A percentile compares a stretch with the other conserved stretches of the same genome.
Conservation (phyloP, 1,140 invertebrate species). For the Cardiocondyla obscurior region DNA sequence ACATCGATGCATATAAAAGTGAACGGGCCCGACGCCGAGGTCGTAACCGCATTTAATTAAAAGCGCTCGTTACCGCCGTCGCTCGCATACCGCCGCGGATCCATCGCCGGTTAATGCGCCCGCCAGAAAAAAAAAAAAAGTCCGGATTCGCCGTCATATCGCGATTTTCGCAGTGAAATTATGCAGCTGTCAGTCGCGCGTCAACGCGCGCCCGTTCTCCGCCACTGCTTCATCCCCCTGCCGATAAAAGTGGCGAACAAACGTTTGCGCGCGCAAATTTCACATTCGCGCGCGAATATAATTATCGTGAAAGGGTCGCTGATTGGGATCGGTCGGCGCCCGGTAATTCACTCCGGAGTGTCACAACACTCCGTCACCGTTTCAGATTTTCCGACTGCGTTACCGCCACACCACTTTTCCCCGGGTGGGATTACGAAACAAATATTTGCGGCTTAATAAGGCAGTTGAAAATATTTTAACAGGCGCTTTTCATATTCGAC, state of each 20-base stretch:
- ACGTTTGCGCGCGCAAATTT: constrained; percentile 33
- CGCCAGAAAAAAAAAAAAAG: constrained; percentile 40
- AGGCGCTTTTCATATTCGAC: not conserved
- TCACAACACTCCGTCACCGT: not conserved
- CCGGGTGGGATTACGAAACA: not conserved
- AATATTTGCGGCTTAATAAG: constrained; percentile 12
- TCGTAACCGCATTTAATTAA: constrained; percentile 60
- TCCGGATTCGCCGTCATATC: constrained; percentile 39
- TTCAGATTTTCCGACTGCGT: not conserved
- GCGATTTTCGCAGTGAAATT: constrained; percentile 62
- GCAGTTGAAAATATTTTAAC: not conserved
- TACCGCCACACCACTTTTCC: not conserved
- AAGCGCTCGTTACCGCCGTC: constrained; percentile 53
- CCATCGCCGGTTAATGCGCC: constrained; percentile 29
- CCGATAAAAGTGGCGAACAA: constrained; percentile 33
- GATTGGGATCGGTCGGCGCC: constrained; percentile 60
- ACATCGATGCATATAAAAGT: constrained; percentile 51
- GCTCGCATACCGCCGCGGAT: constrained; percentile 20
- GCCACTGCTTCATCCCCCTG: not conserved
- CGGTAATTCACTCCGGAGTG: constrained; percentile 16
- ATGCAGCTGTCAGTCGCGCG: constrained; percentile 47
- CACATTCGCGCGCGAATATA: constrained; percentile 58
- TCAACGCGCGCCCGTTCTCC: constrained; percentile 45
- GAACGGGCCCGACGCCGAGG: constrained; percentile 4
- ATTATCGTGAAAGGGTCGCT: constrained; percentile 61